A percentile compares a stretch with the other conserved stretches of the same genome.
Conservation (phyloP, 2,888 invertebrate genomes). For the Smittia sp. region DNA sequence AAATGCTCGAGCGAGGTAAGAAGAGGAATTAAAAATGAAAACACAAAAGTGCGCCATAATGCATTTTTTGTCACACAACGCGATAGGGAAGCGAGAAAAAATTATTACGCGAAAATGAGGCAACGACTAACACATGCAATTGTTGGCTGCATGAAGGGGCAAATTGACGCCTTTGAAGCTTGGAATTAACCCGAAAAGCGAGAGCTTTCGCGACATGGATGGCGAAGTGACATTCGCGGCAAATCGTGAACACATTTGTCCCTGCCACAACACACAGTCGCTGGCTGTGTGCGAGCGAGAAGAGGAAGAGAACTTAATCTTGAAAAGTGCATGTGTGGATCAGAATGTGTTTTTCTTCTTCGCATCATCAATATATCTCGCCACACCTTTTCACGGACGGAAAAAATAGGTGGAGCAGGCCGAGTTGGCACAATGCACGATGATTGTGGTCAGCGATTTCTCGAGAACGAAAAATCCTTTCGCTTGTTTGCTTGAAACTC, state of each 20-base stretch:
- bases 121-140: neutral
- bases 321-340: slow-evolving; percentile 21
- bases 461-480: slow-evolving; percentile 13
- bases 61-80: slow-evolving; percentile 38
- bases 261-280: neutral
- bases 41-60: slow-evolving; percentile 35
- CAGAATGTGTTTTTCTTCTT: neutral
- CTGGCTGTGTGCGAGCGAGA: neutral
- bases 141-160: neutral
- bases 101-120: slow-evolving; percentile 27
- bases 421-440: neutral
- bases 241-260: no score
- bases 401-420: slow-evolving; percentile 17
- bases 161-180: neutral
- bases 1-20: neutral
- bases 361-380: slow-evolving; percentile 29
- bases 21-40: slow-evolving; percentile 19
- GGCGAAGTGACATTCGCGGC: no score
- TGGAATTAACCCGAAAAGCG: no score
- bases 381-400: slow-evolving; percentile 18
- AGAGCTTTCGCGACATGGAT: no score
- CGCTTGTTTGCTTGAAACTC: no score
- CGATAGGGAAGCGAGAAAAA: neutral
- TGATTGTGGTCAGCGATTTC: neutral
- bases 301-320: slow-evolving; percentile 10